Percentiles rank a stretch among this genome's conserved stretches.
Evolutionary conservation across 2,797 vertebrate species (phyloP).

Genomic region (Galagoides demidoff): DNA sequence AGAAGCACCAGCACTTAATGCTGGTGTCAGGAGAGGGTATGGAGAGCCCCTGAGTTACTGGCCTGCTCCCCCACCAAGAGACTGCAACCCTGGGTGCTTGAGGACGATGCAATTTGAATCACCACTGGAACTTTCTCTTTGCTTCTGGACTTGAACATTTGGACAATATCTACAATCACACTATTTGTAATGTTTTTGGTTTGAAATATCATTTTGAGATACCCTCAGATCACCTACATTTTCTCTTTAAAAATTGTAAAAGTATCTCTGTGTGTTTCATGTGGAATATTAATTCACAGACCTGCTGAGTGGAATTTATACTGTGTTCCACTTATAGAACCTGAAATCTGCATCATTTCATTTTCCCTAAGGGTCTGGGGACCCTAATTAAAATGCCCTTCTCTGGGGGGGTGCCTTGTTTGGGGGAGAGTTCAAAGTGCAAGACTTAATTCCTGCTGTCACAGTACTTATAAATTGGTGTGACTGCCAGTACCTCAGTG

Average conservation of each 20-base stretch:
- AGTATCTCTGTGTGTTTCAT: background rate
- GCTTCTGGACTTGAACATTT: background rate
- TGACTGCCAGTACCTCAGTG: background rate
- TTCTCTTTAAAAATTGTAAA: constrained; percentile 53
- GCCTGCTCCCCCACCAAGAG: background rate
- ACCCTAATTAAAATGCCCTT: background rate
- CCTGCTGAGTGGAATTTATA: background rate
- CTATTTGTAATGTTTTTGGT: background rate
- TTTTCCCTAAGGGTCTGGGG: background rate
- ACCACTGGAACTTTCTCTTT: background rate
- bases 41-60: fast-evolving
- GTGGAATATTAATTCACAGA: background rate
- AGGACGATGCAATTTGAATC: background rate
- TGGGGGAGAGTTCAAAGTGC: background rate
- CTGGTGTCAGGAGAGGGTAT: background rate
- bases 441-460: background rate
- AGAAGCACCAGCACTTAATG: background rate
- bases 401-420: background rate
- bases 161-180: background rate
- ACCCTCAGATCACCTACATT: background rate
- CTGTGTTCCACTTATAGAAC: background rate
- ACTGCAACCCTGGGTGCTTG: background rate
- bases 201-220: constrained; percentile 42
- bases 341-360: background rate
- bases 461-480: background rate